Base-by-base conservation (phyloP, 2,888 invertebrate species). In the Pachliopta kotzebuea region DNA sequence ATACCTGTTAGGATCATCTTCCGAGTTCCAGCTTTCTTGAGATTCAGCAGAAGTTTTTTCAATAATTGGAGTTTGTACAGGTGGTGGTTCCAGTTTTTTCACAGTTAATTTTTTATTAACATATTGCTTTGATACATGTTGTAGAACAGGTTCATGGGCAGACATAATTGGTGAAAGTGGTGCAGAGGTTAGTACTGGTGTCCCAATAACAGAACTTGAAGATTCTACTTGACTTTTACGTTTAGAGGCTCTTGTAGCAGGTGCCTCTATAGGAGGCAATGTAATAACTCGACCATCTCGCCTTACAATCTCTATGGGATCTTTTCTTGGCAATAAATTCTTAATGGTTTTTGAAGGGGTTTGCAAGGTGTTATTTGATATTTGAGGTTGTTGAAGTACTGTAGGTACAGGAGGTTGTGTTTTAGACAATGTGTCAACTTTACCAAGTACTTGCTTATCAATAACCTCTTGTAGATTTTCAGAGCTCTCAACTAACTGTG, bases 1-100 rank as follows among this genome's bases (percentile, higher is more conserved):
- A 14, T 84, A 94, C 94, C 94, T 95, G 76, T 96, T 95, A 11
- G 98, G 98, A 92, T 98, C 98, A 87, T 98, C 98, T 86, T 98
- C 97, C n/a, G 96, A 96, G 84, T 95, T 95, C 80, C 93, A 94
- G 79, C 93, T 94, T 70, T 94, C 95, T 76, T 93, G 94, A 63
- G 94, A 94, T 76, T 93, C 94, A 54, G 87, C 90, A 66, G 92
- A 90, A 83, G 75, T 73, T 83, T 84, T 90, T 72, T 81, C 91
- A 67, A 78, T 69, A 63, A 73, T 72, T 57, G 80, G 74, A 45
- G 74, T 59, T 68, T 73, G 76, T 59, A 72, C 24, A 14, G 54
- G 18, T 31, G 42, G 75, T 11, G 37, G 37, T 63, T 87, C 88
- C 61, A 74, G 82, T 72, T 85, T 90, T 66, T 84, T 90, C 58